phyloP scores from a whole-genome alignment of 2,888 invertebrate genomes.

The Litoditis marina region DNA sequence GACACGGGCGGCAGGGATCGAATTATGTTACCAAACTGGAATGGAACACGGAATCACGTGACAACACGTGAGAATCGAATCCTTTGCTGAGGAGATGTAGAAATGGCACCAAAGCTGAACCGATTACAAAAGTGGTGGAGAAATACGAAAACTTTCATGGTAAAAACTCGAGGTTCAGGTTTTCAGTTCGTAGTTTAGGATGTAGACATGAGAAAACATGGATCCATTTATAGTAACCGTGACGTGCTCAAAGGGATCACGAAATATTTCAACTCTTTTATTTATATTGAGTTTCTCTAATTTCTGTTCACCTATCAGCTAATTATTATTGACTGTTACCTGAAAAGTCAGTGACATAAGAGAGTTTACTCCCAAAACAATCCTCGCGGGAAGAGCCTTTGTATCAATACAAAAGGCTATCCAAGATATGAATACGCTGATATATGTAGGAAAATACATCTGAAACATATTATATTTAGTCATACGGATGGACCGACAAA shows the following conservation, averaged over 20 bases:
- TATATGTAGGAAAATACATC: conserved; percentile 56
- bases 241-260: too few relatives aligned
- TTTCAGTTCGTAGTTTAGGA: too few relatives aligned
- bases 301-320: too few relatives aligned
- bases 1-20: conserved; percentile 57
- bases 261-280: too few relatives aligned
- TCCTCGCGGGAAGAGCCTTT: conserved; percentile 55
- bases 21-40: conserved; percentile 56
- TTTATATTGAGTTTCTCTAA: background rate
- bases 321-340: too few relatives aligned
- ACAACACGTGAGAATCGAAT: background rate
- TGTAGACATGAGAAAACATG: too few relatives aligned
- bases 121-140: conserved; percentile 4
- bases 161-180: too few relatives aligned
- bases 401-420: conserved; percentile 55
- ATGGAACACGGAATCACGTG: background rate
- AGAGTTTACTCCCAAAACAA: conserved; percentile 57
- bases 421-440: conserved; percentile 57
- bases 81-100: background rate
- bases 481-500: background rate
- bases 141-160: background rate
- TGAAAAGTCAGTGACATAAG: conserved; percentile 56
- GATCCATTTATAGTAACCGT: too few relatives aligned
- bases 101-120: background rate
- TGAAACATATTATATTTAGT: conserved; percentile 19